Conservation (phyloP, 2,113 vertebrate genomes). For the Butorides virescens region DNA sequence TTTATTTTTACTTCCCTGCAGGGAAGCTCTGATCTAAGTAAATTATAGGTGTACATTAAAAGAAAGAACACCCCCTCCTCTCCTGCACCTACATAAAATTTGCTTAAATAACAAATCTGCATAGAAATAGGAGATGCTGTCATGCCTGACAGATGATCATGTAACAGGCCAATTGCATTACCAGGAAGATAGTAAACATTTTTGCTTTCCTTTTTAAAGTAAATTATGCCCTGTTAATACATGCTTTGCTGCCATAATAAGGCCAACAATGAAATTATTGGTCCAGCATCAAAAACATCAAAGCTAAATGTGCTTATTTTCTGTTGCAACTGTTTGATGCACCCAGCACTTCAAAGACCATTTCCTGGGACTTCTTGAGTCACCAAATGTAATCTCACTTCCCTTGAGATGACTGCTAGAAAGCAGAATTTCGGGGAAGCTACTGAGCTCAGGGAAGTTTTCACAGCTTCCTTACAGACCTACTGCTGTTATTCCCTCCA, state of each 20-base stretch:
- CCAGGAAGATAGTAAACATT: conserved; percentile 23
- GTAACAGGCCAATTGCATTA: conserved; percentile 22
- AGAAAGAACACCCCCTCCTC: not conserved
- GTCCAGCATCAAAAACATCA: not conserved
- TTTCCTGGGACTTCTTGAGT: conserved; percentile 1
- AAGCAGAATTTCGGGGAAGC: not conserved
- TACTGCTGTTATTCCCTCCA: not conserved
- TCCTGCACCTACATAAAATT: conserved; percentile 14
- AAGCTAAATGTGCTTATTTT: not conserved
- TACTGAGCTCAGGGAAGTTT: not conserved
- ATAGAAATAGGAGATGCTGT: conserved; percentile 11
- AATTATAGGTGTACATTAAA: conserved; percentile 27
- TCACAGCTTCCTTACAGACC: not conserved
- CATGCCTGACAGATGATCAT: conserved; percentile 3
- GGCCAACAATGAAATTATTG: conserved; percentile 16
- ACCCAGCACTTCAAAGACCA: not conserved
- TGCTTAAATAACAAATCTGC: conserved; percentile 46
- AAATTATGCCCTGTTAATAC: not conserved
- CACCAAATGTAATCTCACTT: not conserved
- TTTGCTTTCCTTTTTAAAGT: conserved; percentile 9
- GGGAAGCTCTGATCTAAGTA: conserved; percentile 22
- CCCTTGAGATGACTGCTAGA: not conserved
- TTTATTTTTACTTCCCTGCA: conserved; percentile 16
- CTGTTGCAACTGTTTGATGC: not conserved
- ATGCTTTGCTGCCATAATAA: conserved; percentile 14